These are phyloP conservation scores for Genyomyrus donnyi DNA, from an alignment of 2,113 vertebrate species.

Conservation along the genomic window DNA sequence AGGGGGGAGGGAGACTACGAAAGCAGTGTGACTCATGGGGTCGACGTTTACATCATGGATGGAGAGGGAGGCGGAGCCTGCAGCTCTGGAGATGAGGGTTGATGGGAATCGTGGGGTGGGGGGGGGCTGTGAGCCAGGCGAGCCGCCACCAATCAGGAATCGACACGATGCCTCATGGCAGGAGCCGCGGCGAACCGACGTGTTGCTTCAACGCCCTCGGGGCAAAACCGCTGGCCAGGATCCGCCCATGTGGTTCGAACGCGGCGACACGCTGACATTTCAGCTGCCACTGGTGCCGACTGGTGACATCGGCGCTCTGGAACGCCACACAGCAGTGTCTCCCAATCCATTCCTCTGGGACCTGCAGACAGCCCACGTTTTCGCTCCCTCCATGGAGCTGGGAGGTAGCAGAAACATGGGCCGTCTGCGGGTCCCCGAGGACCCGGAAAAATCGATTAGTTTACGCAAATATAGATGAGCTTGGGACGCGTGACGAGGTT, in stretches of 20 bases:
- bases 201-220: background rate
- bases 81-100: background rate
- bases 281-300: background rate
- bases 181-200: background rate
- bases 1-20: background rate
- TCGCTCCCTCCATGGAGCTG: background rate
- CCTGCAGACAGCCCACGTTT: too few relatives aligned
- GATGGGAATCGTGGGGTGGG: background rate
- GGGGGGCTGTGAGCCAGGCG: background rate
- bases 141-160: background rate
- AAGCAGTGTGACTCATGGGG: background rate
- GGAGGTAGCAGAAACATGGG: background rate
- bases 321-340: background rate
- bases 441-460: background rate
- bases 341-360: background rate
- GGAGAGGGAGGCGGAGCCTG: background rate
- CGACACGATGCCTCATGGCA: background rate
- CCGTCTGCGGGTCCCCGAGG: background rate
- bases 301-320: background rate
- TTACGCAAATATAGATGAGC: background rate
- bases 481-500: background rate
- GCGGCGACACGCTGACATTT: background rate
- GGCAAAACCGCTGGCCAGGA: background rate
- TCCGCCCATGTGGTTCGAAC: background rate
- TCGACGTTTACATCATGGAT: background rate